Evolutionary conservation across 2,797 vertebrate species (phyloP).

Genomic region (Centropyge bicolor): DNA sequence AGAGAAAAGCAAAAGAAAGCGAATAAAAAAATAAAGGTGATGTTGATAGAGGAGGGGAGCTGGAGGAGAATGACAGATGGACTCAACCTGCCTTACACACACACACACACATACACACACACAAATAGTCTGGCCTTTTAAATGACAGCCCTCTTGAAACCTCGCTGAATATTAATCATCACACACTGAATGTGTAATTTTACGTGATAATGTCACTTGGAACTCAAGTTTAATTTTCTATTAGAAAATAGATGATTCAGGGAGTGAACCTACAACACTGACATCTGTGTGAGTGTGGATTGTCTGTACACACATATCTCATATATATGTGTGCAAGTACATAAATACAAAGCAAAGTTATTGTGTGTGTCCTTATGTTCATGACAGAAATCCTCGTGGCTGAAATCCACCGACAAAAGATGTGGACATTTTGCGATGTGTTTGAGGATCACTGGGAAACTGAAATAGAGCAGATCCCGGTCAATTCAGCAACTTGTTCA

Average conservation of each 20-base stretch:
- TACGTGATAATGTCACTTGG: conserved; percentile 18
- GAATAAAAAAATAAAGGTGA: conserved; percentile 14
- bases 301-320: neutral
- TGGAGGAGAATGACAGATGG: conserved; percentile 21
- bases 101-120: conserved; percentile 4
- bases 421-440: neutral
- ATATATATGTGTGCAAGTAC: neutral
- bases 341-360: neutral
- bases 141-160: conserved; percentile 38
- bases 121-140: conserved; percentile 34
- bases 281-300: neutral
- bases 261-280: conserved; percentile 2
- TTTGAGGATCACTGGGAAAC: neutral
- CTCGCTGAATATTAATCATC: conserved; percentile 37
- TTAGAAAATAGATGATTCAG: conserved; percentile 6
- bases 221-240: conserved; percentile 17
- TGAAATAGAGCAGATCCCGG: too few species aligned
- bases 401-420: neutral
- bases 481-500: too few species aligned
- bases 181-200: conserved; percentile 17
- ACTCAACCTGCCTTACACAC: conserved; percentile 2
- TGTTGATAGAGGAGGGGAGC: neutral
- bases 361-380: neutral
- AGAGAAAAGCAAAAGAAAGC: neutral
- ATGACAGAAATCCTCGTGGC: too few species aligned